Conservation (phyloP, 2,888 invertebrate species). For the Auanema sp. region DNA sequence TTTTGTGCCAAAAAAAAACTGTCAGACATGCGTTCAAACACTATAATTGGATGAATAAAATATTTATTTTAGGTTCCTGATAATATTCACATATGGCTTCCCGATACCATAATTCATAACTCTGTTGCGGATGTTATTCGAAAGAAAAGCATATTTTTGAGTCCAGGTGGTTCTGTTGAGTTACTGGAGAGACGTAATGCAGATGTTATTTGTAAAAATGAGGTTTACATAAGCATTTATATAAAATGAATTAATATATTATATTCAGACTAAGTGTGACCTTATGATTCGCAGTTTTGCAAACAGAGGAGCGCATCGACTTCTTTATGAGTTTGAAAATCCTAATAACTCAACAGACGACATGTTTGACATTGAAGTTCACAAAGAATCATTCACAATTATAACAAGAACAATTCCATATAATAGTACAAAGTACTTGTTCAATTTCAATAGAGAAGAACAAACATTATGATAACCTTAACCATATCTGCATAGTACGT, state of each 20-base stretch:
- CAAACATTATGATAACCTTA: too few species aligned
- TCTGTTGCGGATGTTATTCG: constrained; percentile 4
- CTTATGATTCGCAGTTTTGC: constrained; percentile 5
- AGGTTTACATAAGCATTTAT: background rate
- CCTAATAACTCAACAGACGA: too few species aligned
- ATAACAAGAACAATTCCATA: too few species aligned
- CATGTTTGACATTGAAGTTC: too few species aligned
- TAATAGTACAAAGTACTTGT: too few species aligned
- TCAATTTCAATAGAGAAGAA: too few species aligned
- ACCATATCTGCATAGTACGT: too few species aligned
- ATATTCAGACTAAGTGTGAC: background rate
- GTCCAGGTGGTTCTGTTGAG: background rate
- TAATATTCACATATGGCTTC: constrained; percentile 7
- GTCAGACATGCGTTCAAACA: too few species aligned
- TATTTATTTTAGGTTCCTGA: constrained; percentile 7
- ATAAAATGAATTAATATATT: background rate
- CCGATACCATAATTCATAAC: constrained; percentile 7
- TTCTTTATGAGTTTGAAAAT: too few species aligned
- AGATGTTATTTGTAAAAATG: background rate
- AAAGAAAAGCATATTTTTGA: background rate
- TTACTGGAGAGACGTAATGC: constrained; percentile 1
- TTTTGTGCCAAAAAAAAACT: too few species aligned
- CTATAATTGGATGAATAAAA: background rate
- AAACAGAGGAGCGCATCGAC: background rate
- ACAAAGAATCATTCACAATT: too few species aligned